Percentiles rank a stretch among this genome's conserved stretches.
Evolutionary conservation across 1,140 invertebrate species (phyloP).

Genomic region (Hesperophylax magnus): DNA sequence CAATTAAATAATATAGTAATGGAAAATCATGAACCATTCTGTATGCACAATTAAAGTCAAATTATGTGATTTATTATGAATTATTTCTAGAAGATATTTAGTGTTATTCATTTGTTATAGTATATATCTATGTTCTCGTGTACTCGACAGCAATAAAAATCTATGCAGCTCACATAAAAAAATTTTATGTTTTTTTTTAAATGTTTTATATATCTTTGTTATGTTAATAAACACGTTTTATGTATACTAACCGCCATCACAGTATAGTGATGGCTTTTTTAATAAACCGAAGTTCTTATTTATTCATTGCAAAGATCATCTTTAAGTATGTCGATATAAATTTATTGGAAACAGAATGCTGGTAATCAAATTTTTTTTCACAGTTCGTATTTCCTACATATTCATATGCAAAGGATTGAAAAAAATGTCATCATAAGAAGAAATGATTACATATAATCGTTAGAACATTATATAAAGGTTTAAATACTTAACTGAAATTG

Average conservation of each 20-base stretch:
- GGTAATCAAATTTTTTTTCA: too few species aligned
- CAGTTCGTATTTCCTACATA: too few species aligned
- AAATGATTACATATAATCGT: neutral
- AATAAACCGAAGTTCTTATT: too few species aligned
- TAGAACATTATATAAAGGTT: constrained; percentile 33
- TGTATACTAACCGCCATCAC: too few species aligned
- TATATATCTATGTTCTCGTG: constrained; percentile 14
- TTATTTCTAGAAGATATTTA: constrained; percentile 33
- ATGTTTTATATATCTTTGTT: too few species aligned
- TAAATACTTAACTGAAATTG: constrained; percentile 10
- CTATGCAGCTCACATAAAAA: neutral
- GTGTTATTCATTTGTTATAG: constrained; percentile 2
- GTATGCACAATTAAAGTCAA: constrained; percentile 26
- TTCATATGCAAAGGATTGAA: too few species aligned
- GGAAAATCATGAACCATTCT: constrained; percentile 5
- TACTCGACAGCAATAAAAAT: constrained; percentile 21
- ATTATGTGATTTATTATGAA: constrained; percentile 29
- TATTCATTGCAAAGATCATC: too few species aligned
- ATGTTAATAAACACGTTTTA: too few species aligned
- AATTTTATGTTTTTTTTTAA: too few species aligned
- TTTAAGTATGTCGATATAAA: too few species aligned
- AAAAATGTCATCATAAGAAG: neutral
- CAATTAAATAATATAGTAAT: neutral
- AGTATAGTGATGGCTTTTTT: too few species aligned
- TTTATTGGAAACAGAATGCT: too few species aligned